phyloP scores from a whole-genome alignment of 2,888 invertebrate species.

The Tetranychus truncatus region DNA sequence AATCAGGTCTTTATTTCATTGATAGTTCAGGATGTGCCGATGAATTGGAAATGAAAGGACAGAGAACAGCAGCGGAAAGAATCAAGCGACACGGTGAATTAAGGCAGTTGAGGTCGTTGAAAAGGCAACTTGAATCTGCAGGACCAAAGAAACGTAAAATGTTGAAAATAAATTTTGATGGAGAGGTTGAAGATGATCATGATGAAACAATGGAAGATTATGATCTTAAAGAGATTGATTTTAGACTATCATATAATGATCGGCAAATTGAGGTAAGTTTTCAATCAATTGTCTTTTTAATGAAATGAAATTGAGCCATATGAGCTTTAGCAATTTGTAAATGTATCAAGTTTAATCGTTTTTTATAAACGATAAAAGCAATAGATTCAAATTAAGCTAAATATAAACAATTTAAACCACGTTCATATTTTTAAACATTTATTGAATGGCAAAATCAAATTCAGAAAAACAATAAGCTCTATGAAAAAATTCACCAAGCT shows the following conservation, averaged over 20 bases:
- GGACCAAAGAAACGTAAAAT: conserved; percentile 53
- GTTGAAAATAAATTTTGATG: conserved; percentile 41
- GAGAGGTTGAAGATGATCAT: conserved; percentile 46
- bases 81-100: conserved; percentile 69
- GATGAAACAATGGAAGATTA: conserved; percentile 38
- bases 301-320: too few species aligned
- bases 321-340: too few species aligned
- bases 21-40: neutral
- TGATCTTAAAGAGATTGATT: conserved; percentile 70
- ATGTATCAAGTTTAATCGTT: too few species aligned
- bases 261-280: conserved; percentile 35
- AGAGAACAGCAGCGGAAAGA: conserved; percentile 43
- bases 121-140: conserved; percentile 46
- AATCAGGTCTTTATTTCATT: conserved; percentile 29
- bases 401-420: too few species aligned
- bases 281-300: neutral
- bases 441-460: too few species aligned
- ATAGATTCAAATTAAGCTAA: too few species aligned
- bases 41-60: neutral
- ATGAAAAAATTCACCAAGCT: too few species aligned
- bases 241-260: conserved; percentile 57
- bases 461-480: too few species aligned
- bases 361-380: too few species aligned
- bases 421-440: too few species aligned
- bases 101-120: conserved; percentile 61